Percentiles rank a stretch among this genome's conserved stretches.
Evolutionary conservation across 2,797 vertebrate genomes (phyloP).

Genomic region (Danio albolineatus): DNA sequence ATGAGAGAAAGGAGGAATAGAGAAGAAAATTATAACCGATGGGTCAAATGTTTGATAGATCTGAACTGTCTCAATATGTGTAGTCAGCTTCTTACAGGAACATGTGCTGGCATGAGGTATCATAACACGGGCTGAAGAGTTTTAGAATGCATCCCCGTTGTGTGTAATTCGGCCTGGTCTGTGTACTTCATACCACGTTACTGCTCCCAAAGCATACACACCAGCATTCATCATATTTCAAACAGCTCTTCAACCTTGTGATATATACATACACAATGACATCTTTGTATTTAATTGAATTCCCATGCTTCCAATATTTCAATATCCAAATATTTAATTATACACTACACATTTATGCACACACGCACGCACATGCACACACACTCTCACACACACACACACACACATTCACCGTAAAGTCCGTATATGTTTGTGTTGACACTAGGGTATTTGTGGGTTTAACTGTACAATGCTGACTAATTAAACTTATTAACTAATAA

Average conservation of each 20-base stretch:
- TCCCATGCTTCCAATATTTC: constrained; percentile 64
- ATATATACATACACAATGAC: constrained; percentile 44
- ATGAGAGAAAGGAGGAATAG: constrained; percentile 69
- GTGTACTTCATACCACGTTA: constrained; percentile 50
- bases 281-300: constrained; percentile 54
- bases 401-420: constrained; percentile 79
- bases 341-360: constrained; percentile 56
- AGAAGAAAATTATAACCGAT: constrained; percentile 67
- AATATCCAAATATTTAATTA: constrained; percentile 62
- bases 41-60: constrained; percentile 79
- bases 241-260: constrained; percentile 51
- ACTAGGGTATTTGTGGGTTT: constrained; percentile 83
- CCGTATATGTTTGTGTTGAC: constrained; percentile 85
- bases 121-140: constrained; percentile 53
- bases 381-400: constrained; percentile 39
- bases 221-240: constrained; percentile 54
- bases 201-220: constrained; percentile 54
- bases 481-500: constrained; percentile 80
- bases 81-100: constrained; percentile 64
- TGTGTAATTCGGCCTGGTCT: constrained; percentile 54
- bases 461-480: constrained; percentile 86
- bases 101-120: constrained; percentile 61
- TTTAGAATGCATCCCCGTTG: constrained; percentile 48
- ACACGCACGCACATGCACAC: constrained; percentile 66
- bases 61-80: constrained; percentile 80